Percentiles rank a stretch among this genome's conserved stretches.
phyloP scores from a whole-genome alignment of 2,113 vertebrate species.

The Cervus canadensis region DNA sequence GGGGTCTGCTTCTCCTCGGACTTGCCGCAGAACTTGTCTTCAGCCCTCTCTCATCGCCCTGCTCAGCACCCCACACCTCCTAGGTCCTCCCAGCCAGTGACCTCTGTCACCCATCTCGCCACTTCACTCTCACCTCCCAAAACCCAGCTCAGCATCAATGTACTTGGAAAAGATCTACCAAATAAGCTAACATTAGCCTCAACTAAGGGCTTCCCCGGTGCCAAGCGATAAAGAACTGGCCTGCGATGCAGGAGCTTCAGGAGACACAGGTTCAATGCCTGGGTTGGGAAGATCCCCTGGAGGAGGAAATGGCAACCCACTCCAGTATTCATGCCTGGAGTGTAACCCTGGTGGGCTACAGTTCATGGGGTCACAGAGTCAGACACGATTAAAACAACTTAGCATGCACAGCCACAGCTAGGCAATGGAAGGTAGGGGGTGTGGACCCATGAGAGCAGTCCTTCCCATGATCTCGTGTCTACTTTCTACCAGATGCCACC shows the following conservation, averaged over 20 bases:
- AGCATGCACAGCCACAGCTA: not conserved
- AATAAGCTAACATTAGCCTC: not conserved
- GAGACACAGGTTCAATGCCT: not conserved
- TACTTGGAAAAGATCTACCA: not conserved
- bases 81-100: accelerated
- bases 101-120: not conserved
- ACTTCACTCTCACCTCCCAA: not conserved
- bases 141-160: not conserved
- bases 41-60: accelerated
- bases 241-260: not conserved
- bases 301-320: not conserved
- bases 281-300: not conserved
- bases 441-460: too few species aligned
- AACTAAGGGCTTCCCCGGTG: not conserved
- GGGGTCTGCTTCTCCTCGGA: not conserved
- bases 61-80: not conserved
- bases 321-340: not conserved
- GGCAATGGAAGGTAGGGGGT: not conserved
- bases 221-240: not conserved
- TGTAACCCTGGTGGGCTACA: not conserved
- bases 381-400: not conserved
- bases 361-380: not conserved
- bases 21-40: not conserved
- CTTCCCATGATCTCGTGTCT: not conserved
- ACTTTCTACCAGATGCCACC: too few species aligned